A percentile compares a stretch with the other conserved stretches of the same genome.
Evolutionary conservation across 92 coral and sea anemone genomes (phyloP).

Genomic region (Zoanthus solanderi): DNA sequence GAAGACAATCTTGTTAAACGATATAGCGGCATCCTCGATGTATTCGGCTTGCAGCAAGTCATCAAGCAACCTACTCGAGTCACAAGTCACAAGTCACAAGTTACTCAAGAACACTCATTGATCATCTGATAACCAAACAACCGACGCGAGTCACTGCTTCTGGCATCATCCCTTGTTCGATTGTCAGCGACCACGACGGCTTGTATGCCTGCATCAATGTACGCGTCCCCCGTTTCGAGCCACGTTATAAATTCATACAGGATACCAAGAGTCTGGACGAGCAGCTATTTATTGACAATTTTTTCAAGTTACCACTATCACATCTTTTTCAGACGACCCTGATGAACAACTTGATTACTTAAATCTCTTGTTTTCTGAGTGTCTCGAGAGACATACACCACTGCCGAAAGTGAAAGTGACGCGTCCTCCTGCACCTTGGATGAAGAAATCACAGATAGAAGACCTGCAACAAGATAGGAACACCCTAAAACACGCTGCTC

Average conservation of each 20-base stretch:
- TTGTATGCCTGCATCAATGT: constrained; percentile 37
- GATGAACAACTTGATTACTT: constrained; percentile 62
- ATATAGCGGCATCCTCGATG: constrained; percentile 37
- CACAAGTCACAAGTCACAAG: no score
- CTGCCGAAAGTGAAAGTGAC: constrained; percentile 51
- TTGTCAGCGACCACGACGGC: constrained; percentile 73
- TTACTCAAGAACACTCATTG: constrained; percentile 30
- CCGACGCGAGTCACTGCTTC: no score
- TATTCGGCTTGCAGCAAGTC: constrained; percentile 23
- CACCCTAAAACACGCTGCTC: constrained; percentile 53
- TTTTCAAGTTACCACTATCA: no score
- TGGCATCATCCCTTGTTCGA: constrained; percentile 67
- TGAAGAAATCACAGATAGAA: constrained; percentile 43
- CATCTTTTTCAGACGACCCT: no score
- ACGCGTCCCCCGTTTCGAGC: constrained; percentile 47
- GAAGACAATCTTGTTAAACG: constrained; percentile 30
- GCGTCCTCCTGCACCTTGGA: constrained; percentile 81
- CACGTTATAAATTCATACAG: no score
- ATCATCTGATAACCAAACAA: constrained; percentile 62
- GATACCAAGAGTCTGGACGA: no score
- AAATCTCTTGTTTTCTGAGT: constrained; percentile 49
- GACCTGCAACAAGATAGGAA: constrained; percentile 51
- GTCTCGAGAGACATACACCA: constrained; percentile 72
- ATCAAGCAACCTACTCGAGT: constrained; percentile 36
- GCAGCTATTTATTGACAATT: constrained; percentile 61